Evolutionary conservation across 1,140 invertebrate species (phyloP).

Genomic region (Nylanderia fulva): DNA sequence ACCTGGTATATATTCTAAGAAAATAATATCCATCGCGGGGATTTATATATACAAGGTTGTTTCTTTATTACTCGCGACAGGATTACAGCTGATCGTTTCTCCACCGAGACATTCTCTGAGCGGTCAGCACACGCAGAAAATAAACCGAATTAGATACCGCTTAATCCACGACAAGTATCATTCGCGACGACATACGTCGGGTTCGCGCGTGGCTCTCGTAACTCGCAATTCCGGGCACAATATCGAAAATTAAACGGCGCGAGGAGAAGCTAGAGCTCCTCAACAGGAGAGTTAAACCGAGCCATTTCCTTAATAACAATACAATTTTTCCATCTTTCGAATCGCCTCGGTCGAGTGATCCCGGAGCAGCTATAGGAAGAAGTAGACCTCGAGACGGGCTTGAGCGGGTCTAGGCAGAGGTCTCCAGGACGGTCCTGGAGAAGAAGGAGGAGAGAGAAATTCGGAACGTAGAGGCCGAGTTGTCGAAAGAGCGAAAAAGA

Average conservation of each 20-base stretch:
- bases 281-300: slow-evolving; percentile 17
- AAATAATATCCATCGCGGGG: slow-evolving; percentile 52
- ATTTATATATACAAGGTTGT: slow-evolving; percentile 36
- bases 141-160: slow-evolving; percentile 28
- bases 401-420: neutral
- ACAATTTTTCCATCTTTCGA: neutral
- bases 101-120: neutral
- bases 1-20: slow-evolving; percentile 53
- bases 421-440: neutral
- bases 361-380: neutral
- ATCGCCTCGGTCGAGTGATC: neutral
- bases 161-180: slow-evolving; percentile 36
- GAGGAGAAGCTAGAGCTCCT: neutral
- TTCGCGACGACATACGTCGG: neutral
- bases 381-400: neutral
- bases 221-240: slow-evolving; percentile 31
- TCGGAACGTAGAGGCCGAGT: slow-evolving; percentile 25
- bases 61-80: slow-evolving; percentile 43
- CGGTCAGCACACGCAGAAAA: slow-evolving; percentile 36
- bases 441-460: slow-evolving; percentile 34
- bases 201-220: slow-evolving; percentile 18
- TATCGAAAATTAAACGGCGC: slow-evolving; percentile 44
- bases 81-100: slow-evolving; percentile 36
- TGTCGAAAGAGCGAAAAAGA: slow-evolving; percentile 44
- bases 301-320: slow-evolving; percentile 1